Conservation (phyloP, 2,113 vertebrate genomes). For the Chaetura pelagica region DNA sequence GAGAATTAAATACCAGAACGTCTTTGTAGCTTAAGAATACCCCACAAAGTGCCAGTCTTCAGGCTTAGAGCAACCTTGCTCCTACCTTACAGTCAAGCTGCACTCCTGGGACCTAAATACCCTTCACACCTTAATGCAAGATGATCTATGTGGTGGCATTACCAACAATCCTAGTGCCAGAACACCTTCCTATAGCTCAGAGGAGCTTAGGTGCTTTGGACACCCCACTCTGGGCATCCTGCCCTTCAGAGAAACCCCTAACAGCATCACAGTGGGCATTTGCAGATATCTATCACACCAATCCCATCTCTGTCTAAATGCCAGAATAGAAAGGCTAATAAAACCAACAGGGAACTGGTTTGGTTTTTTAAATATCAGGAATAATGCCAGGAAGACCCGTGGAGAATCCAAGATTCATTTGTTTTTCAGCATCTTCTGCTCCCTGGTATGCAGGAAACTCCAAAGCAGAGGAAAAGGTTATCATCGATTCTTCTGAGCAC, state of each 20-base stretch:
- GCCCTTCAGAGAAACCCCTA: slow-evolving; percentile 2
- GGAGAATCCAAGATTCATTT: slow-evolving; percentile 36
- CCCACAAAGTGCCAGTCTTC: neutral
- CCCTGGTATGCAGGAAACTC: neutral
- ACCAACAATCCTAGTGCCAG: accelerated
- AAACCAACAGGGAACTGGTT: neutral
- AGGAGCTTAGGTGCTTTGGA: neutral
- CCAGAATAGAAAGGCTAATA: slow-evolving; percentile 26
- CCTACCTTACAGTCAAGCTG: neutral
- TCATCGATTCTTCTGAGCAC: neutral
- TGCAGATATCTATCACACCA: neutral
- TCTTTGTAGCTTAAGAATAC: neutral
- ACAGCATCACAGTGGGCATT: neutral
- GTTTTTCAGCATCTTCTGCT: slow-evolving; percentile 32
- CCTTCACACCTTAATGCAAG: accelerated
- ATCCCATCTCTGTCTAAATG: slow-evolving; percentile 34
- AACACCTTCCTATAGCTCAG: neutral
- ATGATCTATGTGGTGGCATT: neutral
- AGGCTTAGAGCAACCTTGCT: neutral
- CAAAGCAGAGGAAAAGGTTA: slow-evolving; percentile 34
- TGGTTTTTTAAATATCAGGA: slow-evolving; percentile 19
- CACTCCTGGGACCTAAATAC: neutral
- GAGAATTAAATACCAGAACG: neutral
- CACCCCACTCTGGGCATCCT: neutral
- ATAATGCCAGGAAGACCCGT: slow-evolving; percentile 22